Percentiles rank a stretch among this genome's conserved stretches.
Conservation (phyloP, 2,888 invertebrate genomes). For the Drosophila infuscata region DNA sequence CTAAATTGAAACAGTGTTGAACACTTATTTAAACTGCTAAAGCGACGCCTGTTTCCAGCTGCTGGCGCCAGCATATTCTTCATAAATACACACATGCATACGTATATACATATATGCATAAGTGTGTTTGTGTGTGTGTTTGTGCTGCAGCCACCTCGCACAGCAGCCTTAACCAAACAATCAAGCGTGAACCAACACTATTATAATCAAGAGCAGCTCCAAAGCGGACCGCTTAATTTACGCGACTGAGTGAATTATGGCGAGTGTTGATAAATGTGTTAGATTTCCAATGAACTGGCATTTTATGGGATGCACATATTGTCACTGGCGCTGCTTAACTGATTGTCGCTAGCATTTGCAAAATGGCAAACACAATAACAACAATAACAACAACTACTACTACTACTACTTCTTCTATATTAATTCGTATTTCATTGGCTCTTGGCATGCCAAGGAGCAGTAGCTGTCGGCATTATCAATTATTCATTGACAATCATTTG, state of each 20-base stretch:
- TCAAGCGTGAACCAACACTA: constrained; percentile 13
- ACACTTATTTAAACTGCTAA: constrained; percentile 68
- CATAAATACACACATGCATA: background rate
- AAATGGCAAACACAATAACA: constrained; percentile 43
- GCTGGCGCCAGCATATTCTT: constrained; percentile 71
- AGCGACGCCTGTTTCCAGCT: constrained; percentile 31
- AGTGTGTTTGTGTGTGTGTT: background rate
- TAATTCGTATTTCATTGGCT: background rate
- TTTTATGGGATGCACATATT: constrained; percentile 60
- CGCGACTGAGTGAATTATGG: constrained; percentile 64
- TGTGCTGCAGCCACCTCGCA: constrained; percentile 1
- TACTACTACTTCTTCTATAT: background rate
- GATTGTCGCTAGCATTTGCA: constrained; percentile 44
- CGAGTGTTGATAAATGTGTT: constrained; percentile 68
- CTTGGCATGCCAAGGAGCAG: constrained; percentile 42
- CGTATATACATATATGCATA: background rate
- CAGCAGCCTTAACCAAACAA: constrained; percentile 6
- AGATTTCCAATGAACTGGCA: constrained; percentile 73
- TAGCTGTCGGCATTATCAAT: constrained; percentile 56
- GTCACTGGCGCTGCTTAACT: constrained; percentile 45
- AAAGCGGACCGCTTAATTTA: constrained; percentile 46
- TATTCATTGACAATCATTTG: constrained; percentile 58
- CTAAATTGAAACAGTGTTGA: constrained; percentile 70
- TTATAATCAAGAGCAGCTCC: constrained; percentile 6
- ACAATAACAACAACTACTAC: background rate